Evolutionary conservation across 2,113 vertebrate genomes (phyloP), one percentile per base, ranked within the genome.

Genomic region (Heteronetta atricapilla): DNA sequence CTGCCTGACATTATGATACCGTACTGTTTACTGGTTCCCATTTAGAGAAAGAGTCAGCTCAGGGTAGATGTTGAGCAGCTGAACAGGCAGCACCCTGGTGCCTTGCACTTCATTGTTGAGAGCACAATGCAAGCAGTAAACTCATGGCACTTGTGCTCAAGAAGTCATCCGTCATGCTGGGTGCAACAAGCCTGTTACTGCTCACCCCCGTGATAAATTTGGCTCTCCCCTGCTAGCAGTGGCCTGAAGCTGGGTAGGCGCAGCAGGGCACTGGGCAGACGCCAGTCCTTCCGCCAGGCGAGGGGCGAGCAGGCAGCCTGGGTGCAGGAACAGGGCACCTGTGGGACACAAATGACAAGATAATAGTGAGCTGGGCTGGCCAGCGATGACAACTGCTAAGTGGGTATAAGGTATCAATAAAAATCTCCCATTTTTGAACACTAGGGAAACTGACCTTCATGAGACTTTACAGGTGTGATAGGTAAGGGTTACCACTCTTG

Each of bases 181-280:
- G 93, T 50, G 7, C 95, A 97, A 98, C 98, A 97, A 72, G 90
- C 94, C 92, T 92, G 96, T 95, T 96, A 95, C 96, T 82, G 96
- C 88, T 91, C 98, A 98, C 96, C 48, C 64, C 86, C 60, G 90
- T 98, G 98, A 98, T 98, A 98, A 98, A 98, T 99, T 98, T 98
- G 95, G 93, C 97, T 96, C 52, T 92, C 82, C 91, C 96, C 59
- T 79, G 98, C 94, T 95, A 98, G 97, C 94, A 81, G 92, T 86
- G 96, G 96, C 94, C 94, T 98, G 97, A 98, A 98, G 98, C 97
- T 98, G 96, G 95, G 74, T 85, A 74, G 92, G 82, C 36, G 80
- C 62, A 79, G 81, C 82, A 36, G 85, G 25, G 77, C 91, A 29
- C 79, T 78, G 83, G 97, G 96, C 86, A 93, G 90, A 69, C 86